Evolutionary conservation across 2,797 vertebrate species (phyloP), one percentile per base, ranked within the genome.

Genomic region (Cercopithecus mitis): DNA sequence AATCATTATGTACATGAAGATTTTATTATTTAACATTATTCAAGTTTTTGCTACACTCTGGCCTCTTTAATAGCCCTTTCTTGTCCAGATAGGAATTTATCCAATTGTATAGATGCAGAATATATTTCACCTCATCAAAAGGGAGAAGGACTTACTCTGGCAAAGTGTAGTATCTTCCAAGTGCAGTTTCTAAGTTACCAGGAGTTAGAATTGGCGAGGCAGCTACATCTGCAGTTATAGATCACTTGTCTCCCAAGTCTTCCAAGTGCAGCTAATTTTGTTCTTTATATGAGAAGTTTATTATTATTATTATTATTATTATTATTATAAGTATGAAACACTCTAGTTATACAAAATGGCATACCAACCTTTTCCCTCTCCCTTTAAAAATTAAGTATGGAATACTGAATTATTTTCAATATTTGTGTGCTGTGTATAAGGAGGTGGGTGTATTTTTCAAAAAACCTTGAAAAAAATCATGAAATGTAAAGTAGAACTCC

Each of bases 101-200:
- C 45, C 90, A 95, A 70, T 39, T 73, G 75, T 80, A 90, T 47
- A 97, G 93, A 75, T 22, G 72, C n/a, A 75, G 88, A 96, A 83
- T 95, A 79, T 73, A 88, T 55, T 93, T 96, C 58, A 94, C 41
- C 79, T 94, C 97, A 96, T 95, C 97, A 96, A 92, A 82, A 91
- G 45, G 36, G 92, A 97, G 88, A 87, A 96, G 17, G 22, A 86
- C 90, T 95, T 94, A 96, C 79, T 88, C 70, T 15, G 81, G 79
- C 86, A 96, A 91, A 94, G 94, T 92, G 91, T 95, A 91, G 83
- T 84, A 47, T 86, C 52, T 75, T 88, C 50, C 86, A 83, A 52
- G 52, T 20, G 52, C 52, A 52, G 52, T 20, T 52, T 52, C 52
- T 52, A 52, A 52, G 7, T 52, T 52, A 20, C 19, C 52, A 52